Evolutionary conservation across 2,113 vertebrate species (phyloP).

Genomic region (Blennius ocellaris): DNA sequence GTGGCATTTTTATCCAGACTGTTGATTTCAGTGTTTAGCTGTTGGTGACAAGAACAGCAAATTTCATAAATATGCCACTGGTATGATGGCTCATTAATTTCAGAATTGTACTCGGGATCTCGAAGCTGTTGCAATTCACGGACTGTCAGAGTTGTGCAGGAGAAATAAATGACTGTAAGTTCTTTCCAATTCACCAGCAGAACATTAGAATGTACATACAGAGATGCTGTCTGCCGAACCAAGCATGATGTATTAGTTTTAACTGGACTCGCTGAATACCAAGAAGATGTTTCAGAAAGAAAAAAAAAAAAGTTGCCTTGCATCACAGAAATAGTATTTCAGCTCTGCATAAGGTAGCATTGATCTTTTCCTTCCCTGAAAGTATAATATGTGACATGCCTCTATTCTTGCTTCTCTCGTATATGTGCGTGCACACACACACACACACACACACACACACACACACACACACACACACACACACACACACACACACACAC

Average conservation of each 20-base stretch:
- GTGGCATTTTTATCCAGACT: constrained; percentile 20
- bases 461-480: too few species aligned
- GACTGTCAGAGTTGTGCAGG: not conserved
- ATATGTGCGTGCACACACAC: too few species aligned
- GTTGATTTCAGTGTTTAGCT: constrained; percentile 10
- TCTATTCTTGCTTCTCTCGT: too few species aligned
- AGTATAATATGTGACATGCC: too few species aligned
- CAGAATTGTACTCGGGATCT: not conserved
- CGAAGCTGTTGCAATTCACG: constrained; percentile 3
- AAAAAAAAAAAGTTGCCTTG: too few species aligned
- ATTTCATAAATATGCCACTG: not conserved
- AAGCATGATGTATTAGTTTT: not conserved
- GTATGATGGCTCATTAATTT: constrained; percentile 5
- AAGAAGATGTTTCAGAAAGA: not conserved
- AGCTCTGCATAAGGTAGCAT: too few species aligned
- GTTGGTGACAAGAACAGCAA: not conserved
- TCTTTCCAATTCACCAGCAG: not conserved
- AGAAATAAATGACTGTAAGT: not conserved
- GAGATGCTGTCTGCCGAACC: not conserved
- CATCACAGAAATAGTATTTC: too few species aligned
- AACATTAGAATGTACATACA: not conserved
- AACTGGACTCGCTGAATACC: not conserved
- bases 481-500: too few species aligned
- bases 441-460: too few species aligned
- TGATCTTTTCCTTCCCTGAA: too few species aligned